These are phyloP conservation scores for Probosciger aterrimus DNA, from an alignment of 2,113 vertebrate genomes.

Conservation along the genomic window DNA sequence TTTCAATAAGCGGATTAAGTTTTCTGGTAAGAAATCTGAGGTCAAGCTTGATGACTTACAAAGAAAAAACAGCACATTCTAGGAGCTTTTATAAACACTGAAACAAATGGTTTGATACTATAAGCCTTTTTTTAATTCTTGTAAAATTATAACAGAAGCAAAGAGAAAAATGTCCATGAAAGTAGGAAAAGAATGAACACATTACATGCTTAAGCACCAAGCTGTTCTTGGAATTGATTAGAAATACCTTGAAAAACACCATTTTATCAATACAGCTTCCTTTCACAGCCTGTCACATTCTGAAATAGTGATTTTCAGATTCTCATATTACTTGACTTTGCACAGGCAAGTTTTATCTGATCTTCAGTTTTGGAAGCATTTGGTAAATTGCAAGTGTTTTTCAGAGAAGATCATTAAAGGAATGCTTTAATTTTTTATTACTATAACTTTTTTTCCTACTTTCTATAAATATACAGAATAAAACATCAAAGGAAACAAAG, in stretches of 20 bases:
- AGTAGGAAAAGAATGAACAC: neutral
- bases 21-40: neutral
- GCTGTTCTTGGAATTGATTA: neutral
- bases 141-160: neutral
- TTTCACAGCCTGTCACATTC: neutral
- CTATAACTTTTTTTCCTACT: neutral
- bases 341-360: neutral
- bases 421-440: neutral
- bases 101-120: neutral
- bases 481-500: neutral
- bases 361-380: neutral
- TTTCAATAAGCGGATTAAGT: neutral
- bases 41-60: neutral
- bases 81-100: neutral
- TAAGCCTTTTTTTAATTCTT: neutral
- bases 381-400: neutral
- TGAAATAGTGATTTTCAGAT: neutral
- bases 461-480: neutral
- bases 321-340: neutral
- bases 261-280: neutral
- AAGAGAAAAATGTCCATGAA: neutral
- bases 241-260: neutral
- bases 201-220: neutral
- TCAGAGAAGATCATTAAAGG: neutral
- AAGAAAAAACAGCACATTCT: neutral